A percentile compares a stretch with the other conserved stretches of the same genome.
These are phyloP conservation scores for Mareca strepera DNA, from an alignment of 2,797 vertebrate species.

Conservation along the genomic window DNA sequence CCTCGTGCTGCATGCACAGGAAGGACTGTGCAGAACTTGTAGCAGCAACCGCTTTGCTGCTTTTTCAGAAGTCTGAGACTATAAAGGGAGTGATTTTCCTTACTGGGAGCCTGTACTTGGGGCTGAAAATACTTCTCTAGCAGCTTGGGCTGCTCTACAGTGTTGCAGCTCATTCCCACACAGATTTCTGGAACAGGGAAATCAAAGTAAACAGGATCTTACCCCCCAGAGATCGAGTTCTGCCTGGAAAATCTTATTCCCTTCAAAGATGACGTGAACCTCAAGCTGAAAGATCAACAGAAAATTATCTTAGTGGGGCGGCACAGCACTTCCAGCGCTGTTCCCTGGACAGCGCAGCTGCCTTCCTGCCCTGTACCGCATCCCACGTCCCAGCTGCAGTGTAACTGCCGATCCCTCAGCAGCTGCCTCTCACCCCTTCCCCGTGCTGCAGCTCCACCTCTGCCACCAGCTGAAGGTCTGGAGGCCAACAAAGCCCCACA, in stretches of 20 bases:
- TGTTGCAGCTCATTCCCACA: not conserved
- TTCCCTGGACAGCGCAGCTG: not conserved
- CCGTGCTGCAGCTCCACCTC: not conserved
- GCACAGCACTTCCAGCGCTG: not conserved
- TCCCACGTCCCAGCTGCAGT: not conserved
- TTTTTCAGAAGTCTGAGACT: not conserved
- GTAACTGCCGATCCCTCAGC: rapidly evolving
- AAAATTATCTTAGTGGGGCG: not conserved
- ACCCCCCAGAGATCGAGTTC: slow-evolving; percentile 93
- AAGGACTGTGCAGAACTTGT: not conserved
- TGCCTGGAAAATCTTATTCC: slow-evolving; percentile 86
- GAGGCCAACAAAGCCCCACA: not conserved
- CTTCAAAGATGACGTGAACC: slow-evolving; percentile 88
- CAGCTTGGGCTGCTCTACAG: not conserved
- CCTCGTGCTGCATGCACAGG: not conserved
- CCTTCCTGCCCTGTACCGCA: not conserved
- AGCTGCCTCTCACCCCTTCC: not conserved
- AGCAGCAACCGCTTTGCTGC: not conserved
- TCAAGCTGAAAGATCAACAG: slow-evolving; percentile 80
- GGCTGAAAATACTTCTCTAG: not conserved
- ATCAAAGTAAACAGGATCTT: slow-evolving; percentile 67
- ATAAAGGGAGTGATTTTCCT: not conserved
- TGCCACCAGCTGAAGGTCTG: not conserved
- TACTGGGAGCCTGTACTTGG: not conserved
- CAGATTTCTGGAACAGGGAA: not conserved